A percentile compares a stretch with the other conserved stretches of the same genome.
These are phyloP conservation scores for Protobothrops flavoviridis DNA, from an alignment of 2,113 vertebrate genomes.

Conservation along the genomic window DNA sequence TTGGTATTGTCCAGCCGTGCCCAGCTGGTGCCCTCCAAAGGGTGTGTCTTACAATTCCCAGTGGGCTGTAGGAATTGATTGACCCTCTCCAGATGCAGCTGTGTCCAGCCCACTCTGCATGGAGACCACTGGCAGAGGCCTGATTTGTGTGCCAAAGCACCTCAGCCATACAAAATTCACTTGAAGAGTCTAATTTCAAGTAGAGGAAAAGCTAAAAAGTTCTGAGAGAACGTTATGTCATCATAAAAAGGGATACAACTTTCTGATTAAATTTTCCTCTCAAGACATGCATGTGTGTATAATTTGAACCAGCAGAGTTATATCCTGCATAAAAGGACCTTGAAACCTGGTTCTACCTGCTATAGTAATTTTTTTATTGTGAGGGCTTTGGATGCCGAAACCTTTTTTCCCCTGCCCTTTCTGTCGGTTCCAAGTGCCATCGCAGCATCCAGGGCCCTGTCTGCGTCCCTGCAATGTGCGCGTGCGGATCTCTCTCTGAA, in stretches of 20 bases:
- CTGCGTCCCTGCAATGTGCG: neutral
- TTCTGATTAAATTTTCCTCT: neutral
- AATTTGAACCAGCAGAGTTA: neutral
- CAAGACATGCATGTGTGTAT: neutral
- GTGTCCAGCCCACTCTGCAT: neutral
- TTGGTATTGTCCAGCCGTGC: neutral
- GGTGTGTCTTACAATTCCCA: neutral
- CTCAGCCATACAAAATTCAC: neutral
- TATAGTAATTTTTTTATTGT: neutral
- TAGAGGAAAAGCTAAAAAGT: neutral
- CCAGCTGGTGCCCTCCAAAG: neutral
- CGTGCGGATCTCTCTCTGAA: neutral
- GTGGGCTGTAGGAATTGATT: neutral
- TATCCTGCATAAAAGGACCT: neutral
- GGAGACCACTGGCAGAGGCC: neutral
- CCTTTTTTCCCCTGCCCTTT: neutral
- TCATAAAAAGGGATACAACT: neutral
- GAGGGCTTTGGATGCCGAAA: neutral
- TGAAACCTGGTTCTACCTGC: neutral
- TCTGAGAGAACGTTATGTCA: neutral
- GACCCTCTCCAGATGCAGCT: neutral
- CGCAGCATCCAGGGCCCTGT: neutral
- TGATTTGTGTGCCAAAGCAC: neutral
- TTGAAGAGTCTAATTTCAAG: neutral
- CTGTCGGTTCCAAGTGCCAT: neutral